These are phyloP conservation scores for Nycticryphes semicollaris DNA, from an alignment of 2,113 vertebrate genomes.

Conservation along the genomic window DNA sequence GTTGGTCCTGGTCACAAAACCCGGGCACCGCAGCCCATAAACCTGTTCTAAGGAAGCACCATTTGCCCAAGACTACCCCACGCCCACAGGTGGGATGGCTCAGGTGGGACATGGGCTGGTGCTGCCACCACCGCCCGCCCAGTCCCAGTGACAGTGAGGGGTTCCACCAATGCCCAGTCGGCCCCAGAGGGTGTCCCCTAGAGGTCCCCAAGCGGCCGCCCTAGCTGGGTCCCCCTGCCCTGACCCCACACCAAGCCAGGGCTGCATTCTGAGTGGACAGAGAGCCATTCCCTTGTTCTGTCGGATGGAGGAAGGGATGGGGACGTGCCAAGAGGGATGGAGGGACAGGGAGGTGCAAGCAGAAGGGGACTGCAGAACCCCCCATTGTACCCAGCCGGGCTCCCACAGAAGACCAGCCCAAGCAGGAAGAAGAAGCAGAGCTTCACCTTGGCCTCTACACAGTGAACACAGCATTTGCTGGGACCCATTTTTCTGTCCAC, in stretches of 20 bases:
- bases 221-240: not conserved
- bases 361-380: not conserved
- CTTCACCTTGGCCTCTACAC: not conserved
- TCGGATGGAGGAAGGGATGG: not conserved
- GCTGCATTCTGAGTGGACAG: not conserved
- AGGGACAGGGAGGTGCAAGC: not conserved
- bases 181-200: rapidly evolving
- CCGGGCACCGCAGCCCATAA: not conserved
- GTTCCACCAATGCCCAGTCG: not conserved
- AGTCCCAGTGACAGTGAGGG: not conserved
- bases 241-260: not conserved
- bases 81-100: rapidly evolving
- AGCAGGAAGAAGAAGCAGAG: not conserved
- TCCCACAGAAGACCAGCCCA: not conserved
- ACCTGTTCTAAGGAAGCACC: not conserved
- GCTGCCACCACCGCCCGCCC: not conserved
- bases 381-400: no score
- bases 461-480: not conserved
- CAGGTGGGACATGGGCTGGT: not conserved
- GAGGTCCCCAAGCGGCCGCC: not conserved
- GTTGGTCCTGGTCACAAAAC: not conserved
- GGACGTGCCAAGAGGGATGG: not conserved
- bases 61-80: not conserved
- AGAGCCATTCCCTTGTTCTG: not conserved
- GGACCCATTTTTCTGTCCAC: not conserved